Evolutionary conservation across 2,113 vertebrate species (phyloP), one percentile per base, ranked within the genome.

Genomic region (Xiphophorus maculatus): DNA sequence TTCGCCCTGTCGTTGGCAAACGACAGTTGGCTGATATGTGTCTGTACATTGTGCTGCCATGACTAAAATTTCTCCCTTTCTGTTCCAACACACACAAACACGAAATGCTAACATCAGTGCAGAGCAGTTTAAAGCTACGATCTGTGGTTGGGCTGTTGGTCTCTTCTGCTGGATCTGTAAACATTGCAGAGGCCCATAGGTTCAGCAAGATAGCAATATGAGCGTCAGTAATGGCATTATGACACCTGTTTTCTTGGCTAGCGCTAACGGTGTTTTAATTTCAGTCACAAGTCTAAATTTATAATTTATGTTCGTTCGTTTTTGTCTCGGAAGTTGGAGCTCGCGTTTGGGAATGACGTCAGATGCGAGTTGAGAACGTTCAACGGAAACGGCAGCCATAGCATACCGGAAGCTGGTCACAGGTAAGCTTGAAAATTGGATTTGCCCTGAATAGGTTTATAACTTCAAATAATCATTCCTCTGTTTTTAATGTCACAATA

Each of bases 41-140:
- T 92, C 88, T 90, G 75, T 89, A 92, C 87, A 90, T 89, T 90
- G 91, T 91, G 91, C 88, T 66, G 86, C 90, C 89, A 88, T 87
- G 86, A 84, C 79, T n/a, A 35, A 79, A 35, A 25, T 40, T 17
- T 4, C 27, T 37, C 67, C 51, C 5, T 44, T 27, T 29, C 22
- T 13, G 15, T n/a, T 40, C 42, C 58, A 27, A 71, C 71, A 69
- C 86, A 72, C 71, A 61, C 58, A 73, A 74, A 72, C 32, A 71
- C 32, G 61, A 13, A 67, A 35, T 17, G n/a, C 19, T n/a, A n/a
- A 70, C 51, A 63, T 73, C 14, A 40, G 58, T 66, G 71, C 61
- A 69, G 17, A 64, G 81, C 69, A 76, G 69, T 76, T 85, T 84
- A 82, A 90, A 81, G 85, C 85, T 85, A 90, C 82, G 51, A 29